Percentiles rank a stretch among this genome's conserved stretches.
Conservation (phyloP, 2,797 vertebrate genomes). For the Potorous gilbertii region DNA sequence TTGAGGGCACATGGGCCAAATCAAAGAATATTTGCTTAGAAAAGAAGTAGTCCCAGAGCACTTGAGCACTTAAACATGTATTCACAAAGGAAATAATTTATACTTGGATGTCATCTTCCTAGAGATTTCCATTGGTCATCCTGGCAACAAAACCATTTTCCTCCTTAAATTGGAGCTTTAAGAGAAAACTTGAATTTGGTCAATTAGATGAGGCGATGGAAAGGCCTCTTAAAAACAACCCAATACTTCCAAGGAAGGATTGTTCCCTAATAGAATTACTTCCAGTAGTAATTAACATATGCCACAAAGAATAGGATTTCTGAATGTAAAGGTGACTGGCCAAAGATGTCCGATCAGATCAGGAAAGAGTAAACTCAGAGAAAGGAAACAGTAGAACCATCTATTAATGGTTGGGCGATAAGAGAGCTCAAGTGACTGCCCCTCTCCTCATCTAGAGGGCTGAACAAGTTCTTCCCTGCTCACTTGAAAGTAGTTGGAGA, state of each 20-base stretch:
- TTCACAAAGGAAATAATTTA: constrained; percentile 59
- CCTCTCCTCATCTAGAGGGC: background rate
- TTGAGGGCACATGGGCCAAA: constrained; percentile 51
- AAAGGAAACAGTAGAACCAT: background rate
- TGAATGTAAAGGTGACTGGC: background rate
- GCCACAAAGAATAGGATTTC: background rate
- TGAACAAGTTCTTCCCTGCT: background rate
- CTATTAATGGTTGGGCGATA: background rate
- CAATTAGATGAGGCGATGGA: constrained; percentile 39
- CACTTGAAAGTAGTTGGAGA: background rate
- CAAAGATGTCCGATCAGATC: background rate
- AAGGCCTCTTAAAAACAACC: constrained; percentile 56
- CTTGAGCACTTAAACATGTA: constrained; percentile 26
- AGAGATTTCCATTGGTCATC: constrained; percentile 62
- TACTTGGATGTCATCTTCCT: constrained; percentile 57
- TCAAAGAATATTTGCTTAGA: constrained; percentile 45
- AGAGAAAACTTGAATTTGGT: constrained; percentile 46
- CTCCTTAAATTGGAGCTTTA: constrained; percentile 48
- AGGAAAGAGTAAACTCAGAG: background rate
- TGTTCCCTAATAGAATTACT: background rate
- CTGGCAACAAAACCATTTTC: constrained; percentile 38
- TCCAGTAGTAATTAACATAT: background rate
- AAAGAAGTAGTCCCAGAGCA: constrained; percentile 40
- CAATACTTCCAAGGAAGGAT: background rate
- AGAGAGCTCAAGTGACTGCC: background rate